Conservation (phyloP, 2,888 invertebrate genomes). For the Tyria jacobaeae region DNA sequence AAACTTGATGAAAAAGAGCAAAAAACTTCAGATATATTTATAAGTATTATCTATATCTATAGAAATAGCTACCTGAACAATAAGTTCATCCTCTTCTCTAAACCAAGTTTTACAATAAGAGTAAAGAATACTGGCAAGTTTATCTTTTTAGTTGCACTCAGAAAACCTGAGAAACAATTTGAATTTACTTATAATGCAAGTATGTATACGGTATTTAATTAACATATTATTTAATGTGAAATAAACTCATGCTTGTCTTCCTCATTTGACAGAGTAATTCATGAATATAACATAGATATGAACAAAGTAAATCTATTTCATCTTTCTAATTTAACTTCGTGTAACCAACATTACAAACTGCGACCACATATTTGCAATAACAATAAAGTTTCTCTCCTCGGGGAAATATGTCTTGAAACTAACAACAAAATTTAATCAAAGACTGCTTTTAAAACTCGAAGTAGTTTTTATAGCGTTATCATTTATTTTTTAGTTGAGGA, state of each 20-base stretch:
- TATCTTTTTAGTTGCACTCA: too few species aligned
- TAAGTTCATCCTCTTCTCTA: too few species aligned
- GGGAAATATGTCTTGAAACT: conserved; percentile 48
- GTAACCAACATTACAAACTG: conserved; percentile 45
- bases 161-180: too few species aligned
- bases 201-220: background rate
- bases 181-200: too few species aligned
- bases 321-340: conserved; percentile 52
- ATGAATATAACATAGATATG: background rate
- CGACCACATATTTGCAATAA: conserved; percentile 49
- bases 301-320: conserved; percentile 37
- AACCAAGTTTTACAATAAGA: too few species aligned
- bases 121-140: too few species aligned
- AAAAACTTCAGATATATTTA: background rate
- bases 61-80: too few species aligned
- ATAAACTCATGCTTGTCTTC: background rate
- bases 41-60: too few species aligned
- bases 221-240: background rate
- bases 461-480: background rate
- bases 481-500: background rate
- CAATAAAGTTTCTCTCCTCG: conserved; percentile 43
- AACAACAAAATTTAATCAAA: conserved; percentile 43
- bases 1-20: background rate
- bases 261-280: background rate
- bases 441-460: conserved; percentile 39